Evolutionary conservation across 2,888 invertebrate genomes (phyloP).

Genomic region (Poecilobothrus nobilitatus): DNA sequence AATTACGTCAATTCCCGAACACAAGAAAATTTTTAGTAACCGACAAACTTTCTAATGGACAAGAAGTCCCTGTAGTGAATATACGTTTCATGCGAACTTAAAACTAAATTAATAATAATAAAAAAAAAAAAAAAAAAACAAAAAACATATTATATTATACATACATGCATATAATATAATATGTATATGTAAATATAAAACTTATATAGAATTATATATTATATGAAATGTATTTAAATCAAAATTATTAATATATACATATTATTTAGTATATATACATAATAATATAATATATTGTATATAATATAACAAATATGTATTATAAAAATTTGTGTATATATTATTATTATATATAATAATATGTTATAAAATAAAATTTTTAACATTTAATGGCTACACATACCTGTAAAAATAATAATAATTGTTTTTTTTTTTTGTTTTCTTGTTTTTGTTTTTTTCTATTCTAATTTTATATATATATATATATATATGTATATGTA

Average conservation of each 20-base stretch:
- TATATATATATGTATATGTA: too few relatives aligned
- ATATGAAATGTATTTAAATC: too few relatives aligned
- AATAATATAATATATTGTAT: background rate
- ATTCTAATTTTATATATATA: too few relatives aligned
- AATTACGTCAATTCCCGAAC: constrained; percentile 19
- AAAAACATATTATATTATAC: too few relatives aligned
- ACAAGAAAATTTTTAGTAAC: constrained; percentile 19
- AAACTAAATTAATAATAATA: background rate
- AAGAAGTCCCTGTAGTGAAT: constrained; percentile 9
- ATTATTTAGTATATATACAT: too few relatives aligned
- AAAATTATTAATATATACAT: too few relatives aligned
- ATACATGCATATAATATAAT: too few relatives aligned
- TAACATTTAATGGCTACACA: background rate
- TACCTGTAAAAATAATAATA: background rate
- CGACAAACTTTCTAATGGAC: constrained; percentile 21
- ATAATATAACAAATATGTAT: constrained; percentile 5
- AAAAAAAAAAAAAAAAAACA: too few relatives aligned
- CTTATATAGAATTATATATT: background rate
- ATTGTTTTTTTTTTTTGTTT: too few relatives aligned
- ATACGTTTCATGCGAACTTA: constrained; percentile 8
- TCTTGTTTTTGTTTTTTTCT: too few relatives aligned
- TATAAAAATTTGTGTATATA: constrained; percentile 5
- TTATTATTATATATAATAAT: too few relatives aligned
- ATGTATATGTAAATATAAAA: background rate
- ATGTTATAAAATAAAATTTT: too few relatives aligned